Evolutionary conservation across 1,140 invertebrate species (phyloP), one percentile per base, ranked within the genome.

Genomic region (Drosophila elegans): DNA sequence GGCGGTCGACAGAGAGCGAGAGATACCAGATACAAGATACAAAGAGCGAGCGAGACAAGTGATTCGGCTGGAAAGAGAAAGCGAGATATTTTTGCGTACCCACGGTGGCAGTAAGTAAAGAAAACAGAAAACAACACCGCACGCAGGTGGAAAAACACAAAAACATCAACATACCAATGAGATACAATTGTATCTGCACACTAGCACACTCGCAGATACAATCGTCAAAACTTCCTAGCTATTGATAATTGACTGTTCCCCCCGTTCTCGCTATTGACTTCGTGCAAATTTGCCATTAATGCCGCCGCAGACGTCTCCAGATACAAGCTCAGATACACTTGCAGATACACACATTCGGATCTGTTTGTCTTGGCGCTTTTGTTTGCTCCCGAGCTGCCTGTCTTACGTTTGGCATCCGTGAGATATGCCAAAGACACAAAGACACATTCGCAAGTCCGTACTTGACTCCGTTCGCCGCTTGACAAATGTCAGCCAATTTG

Each of bases 241-340:
- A 86, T 88, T 76, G 82, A 88, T 86, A 86, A 88, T 86, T 86
- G 83, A 86, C 74, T 86, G 67, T 72, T 53, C 52, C 59, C 41
- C 41, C 53, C 25, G 34, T 34, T 64, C 64, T 53, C 56, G 34
- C 56, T 88, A 88, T 88, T 89, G 86, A 68, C 80, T 82, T 80
- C 74, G 84, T 89, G 80, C 80, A 84, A 89, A 89, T 89, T 89
- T 89, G 80, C 84, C 80, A 89, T 89, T 89, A 89, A 80, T 80
- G 69, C 69, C 74, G 72, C 61, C 76, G 84, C 83, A 86, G 79
- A 89, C 83, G 78, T 62, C 52, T 59, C 34, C 34, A 64, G 63
- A 78, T 61, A 67, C 60, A 57, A 52, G 38, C 64, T 48, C 60
- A 68, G 63, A 55, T 76, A 62, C 29, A 34, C 51, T n/a, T 46